These are phyloP conservation scores for Pterocles orientalis DNA, from an alignment of 2,113 vertebrate species.

Conservation along the genomic window DNA sequence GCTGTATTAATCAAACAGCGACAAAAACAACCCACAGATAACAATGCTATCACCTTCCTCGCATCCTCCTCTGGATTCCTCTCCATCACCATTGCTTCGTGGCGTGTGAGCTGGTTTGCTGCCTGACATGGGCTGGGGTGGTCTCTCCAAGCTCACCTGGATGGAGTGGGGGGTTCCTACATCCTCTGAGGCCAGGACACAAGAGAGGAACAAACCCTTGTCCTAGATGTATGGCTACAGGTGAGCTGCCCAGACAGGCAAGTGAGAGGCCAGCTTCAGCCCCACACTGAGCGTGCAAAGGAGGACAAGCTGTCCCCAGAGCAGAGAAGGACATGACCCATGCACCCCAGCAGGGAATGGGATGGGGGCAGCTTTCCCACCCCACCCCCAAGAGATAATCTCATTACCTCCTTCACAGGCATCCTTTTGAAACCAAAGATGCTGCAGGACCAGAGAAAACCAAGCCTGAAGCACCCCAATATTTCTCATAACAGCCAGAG, in stretches of 20 bases:
- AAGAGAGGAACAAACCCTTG: not conserved
- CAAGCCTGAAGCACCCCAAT: not conserved
- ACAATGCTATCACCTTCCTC: not conserved
- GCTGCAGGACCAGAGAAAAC: not conserved
- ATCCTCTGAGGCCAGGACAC: not conserved
- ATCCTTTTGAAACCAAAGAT: not conserved
- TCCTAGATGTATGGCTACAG: not conserved
- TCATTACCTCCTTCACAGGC: fast-evolving
- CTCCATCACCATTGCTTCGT: not conserved
- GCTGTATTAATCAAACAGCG: not conserved
- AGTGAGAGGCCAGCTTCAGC: not conserved
- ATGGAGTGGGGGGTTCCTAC: not conserved
- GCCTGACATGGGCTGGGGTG: not conserved
- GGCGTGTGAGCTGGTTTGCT: not conserved
- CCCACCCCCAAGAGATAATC: not conserved
- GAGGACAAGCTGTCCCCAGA: not conserved
- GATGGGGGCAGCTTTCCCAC: not conserved
- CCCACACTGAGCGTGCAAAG: fast-evolving
- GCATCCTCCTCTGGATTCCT: not conserved
- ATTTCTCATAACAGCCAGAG: not conserved
- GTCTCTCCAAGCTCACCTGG: not conserved
- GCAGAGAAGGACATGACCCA: not conserved
- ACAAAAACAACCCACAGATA: not conserved
- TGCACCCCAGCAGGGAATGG: not conserved
- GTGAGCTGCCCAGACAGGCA: not conserved